Evolutionary conservation across 2,113 vertebrate species (phyloP).

Genomic region (Microtus ochrogaster): DNA sequence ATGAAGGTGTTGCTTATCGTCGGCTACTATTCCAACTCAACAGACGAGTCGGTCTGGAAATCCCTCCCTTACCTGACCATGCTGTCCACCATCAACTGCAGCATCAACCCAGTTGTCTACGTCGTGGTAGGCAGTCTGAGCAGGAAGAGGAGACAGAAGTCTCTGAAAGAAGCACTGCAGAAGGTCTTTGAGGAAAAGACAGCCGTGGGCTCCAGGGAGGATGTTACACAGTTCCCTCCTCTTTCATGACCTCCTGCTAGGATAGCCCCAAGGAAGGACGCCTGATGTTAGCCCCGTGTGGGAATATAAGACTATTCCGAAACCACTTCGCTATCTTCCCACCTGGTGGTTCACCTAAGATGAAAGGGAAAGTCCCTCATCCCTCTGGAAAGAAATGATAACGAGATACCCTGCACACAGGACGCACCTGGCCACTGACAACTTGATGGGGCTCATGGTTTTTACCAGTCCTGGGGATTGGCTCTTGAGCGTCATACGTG

Average conservation of each 20-base stretch:
- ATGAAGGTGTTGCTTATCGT: background rate
- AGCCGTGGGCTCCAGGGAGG: background rate
- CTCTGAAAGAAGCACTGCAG: background rate
- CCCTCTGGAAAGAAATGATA: background rate
- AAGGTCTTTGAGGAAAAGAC: constrained; percentile 28
- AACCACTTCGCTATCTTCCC: background rate
- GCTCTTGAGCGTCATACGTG: background rate
- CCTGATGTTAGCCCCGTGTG: background rate
- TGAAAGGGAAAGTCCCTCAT: background rate
- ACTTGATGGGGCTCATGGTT: too few relatives aligned
- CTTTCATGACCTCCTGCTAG: background rate
- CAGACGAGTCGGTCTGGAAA: rapidly evolving
- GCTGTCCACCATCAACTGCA: background rate
- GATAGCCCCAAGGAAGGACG: background rate
- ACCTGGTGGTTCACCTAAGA: background rate
- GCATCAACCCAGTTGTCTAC: background rate
- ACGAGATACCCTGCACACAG: background rate
- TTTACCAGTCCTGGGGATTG: background rate
- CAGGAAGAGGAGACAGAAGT: background rate
- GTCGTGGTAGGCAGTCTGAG: background rate
- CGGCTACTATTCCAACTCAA: background rate
- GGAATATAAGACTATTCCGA: background rate
- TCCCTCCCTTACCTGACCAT: background rate
- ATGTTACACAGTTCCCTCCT: background rate
- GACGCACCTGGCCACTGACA: background rate